Percentiles rank a stretch among this genome's conserved stretches.
These are phyloP conservation scores for Erebia epiphron DNA, from an alignment of 2,888 invertebrate genomes.

Conservation along the genomic window DNA sequence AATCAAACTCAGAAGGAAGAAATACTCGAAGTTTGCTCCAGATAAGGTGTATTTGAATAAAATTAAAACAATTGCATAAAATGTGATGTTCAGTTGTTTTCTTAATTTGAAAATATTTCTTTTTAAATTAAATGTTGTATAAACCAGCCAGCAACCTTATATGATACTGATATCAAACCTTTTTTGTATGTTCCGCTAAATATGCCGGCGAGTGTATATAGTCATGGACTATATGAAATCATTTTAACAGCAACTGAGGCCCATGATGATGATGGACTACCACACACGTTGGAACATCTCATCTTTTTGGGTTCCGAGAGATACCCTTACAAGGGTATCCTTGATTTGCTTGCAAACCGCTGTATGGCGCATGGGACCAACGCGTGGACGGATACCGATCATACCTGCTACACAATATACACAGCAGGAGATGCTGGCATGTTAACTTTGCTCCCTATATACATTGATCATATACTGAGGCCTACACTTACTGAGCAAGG, in stretches of 20 bases:
- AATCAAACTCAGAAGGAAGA: too few species aligned
- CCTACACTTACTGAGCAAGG: slow-evolving; percentile 92
- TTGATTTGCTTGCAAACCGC: slow-evolving; percentile 94
- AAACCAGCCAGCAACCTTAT: too few species aligned
- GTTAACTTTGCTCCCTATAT: slow-evolving; percentile 93
- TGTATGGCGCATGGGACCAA: slow-evolving; percentile 96
- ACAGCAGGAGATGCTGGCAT: slow-evolving; percentile 94
- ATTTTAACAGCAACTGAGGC: slow-evolving; percentile 90
- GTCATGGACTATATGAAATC: neutral
- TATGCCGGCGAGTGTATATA: too few species aligned
- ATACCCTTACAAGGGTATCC: slow-evolving; percentile 94
- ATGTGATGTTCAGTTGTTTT: too few species aligned
- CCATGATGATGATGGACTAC: slow-evolving; percentile 95
- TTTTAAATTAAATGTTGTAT: too few species aligned
- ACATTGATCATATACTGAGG: slow-evolving; percentile 93
- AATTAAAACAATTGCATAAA: too few species aligned
- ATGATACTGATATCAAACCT: too few species aligned
- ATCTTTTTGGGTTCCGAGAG: slow-evolving; percentile 95
- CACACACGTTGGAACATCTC: slow-evolving; percentile 96
- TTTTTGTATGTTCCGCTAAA: too few species aligned
- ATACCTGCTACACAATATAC: slow-evolving; percentile 94
- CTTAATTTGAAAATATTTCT: too few species aligned
- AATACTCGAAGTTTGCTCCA: too few species aligned
- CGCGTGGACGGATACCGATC: slow-evolving; percentile 93
- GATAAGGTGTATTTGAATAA: too few species aligned